Evolutionary conservation across 2,113 vertebrate genomes (phyloP).

Genomic region (Cervus canadensis): DNA sequence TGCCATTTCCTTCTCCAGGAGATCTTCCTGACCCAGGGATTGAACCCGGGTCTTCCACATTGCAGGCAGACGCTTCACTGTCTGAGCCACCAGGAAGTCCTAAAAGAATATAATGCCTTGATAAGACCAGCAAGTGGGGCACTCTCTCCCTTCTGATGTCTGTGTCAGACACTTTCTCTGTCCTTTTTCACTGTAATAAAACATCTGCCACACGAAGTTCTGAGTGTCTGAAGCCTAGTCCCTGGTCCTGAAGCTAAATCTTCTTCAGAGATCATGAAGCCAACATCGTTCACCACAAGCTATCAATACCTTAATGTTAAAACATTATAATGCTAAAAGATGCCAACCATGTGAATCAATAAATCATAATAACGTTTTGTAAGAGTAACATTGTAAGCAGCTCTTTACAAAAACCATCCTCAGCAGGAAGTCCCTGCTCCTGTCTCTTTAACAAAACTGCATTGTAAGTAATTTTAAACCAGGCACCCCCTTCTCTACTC

Average conservation of each 20-base stretch:
- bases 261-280: background rate
- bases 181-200: background rate
- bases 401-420: background rate
- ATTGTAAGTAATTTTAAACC: background rate
- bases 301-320: background rate
- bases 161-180: background rate
- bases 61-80: background rate
- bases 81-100: background rate
- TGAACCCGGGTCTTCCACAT: fast-evolving
- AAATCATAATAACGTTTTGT: background rate
- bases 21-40: background rate
- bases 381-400: background rate
- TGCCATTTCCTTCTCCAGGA: background rate
- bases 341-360: background rate
- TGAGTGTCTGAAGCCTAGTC: background rate
- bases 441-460: background rate
- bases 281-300: background rate
- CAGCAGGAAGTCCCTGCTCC: background rate
- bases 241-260: background rate
- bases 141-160: background rate
- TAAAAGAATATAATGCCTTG: background rate
- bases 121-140: background rate
- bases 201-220: fast-evolving
- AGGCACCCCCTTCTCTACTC: background rate
- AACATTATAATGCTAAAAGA: background rate